A percentile compares a stretch with the other conserved stretches of the same genome.
phyloP scores from a whole-genome alignment of 92 coral and sea anemone species.

The Parazoanthus swiftii region DNA sequence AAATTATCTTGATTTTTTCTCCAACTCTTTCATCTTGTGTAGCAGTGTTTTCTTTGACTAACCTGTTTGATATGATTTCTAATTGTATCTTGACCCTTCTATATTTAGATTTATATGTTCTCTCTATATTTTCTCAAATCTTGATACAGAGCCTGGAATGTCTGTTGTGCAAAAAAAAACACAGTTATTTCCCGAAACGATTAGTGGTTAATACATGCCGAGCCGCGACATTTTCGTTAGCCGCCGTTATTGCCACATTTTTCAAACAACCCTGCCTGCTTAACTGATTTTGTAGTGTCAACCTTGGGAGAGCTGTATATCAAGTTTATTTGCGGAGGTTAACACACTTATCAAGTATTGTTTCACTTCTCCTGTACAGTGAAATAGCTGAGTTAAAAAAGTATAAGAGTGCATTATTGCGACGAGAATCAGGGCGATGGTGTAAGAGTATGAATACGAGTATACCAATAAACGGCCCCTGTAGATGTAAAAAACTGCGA shows the following conservation, averaged over 20 bases:
- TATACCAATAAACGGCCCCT: background rate
- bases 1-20: conserved; percentile 37
- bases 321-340: too few relatives aligned
- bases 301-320: background rate
- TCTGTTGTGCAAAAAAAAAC: conserved; percentile 24
- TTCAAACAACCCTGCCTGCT: background rate
- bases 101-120: too few relatives aligned
- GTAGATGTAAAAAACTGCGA: background rate
- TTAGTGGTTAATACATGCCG: background rate
- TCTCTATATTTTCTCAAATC: background rate
- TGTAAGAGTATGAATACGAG: background rate
- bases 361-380: too few relatives aligned
- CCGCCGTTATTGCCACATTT: background rate
- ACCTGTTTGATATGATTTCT: too few relatives aligned
- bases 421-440: too few relatives aligned
- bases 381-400: background rate
- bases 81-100: too few relatives aligned
- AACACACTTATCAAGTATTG: too few relatives aligned
- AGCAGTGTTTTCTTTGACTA: too few relatives aligned
- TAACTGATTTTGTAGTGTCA: background rate
- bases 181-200: background rate
- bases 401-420: background rate
- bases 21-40: background rate
- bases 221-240: background rate
- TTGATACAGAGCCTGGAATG: conserved; percentile 27